Percentiles rank a stretch among this genome's conserved stretches.
phyloP scores from a whole-genome alignment of 2,888 invertebrate genomes.

The Trilocha varians region DNA sequence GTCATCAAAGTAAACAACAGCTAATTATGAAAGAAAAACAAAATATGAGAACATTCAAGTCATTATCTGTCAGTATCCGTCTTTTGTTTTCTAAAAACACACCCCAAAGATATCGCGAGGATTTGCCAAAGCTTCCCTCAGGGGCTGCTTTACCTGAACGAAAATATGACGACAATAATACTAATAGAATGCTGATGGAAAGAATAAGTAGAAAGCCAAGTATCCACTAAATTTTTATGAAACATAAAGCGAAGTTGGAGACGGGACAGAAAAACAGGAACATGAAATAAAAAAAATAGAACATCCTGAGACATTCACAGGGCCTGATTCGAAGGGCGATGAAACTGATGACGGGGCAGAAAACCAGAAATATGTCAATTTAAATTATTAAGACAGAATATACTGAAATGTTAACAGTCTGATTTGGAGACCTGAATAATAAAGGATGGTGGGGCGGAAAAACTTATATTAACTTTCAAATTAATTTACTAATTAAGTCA shows the following conservation, averaged over 20 bases:
- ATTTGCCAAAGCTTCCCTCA: not conserved
- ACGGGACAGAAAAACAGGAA: conserved; percentile 29
- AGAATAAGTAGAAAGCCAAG: conserved; percentile 31
- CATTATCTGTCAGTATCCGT: too few species aligned
- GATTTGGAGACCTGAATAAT: too few species aligned
- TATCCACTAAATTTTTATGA: conserved; percentile 38
- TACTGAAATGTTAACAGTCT: too few species aligned
- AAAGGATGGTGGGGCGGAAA: too few species aligned
- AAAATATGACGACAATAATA: conserved; percentile 26
- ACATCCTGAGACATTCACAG: not conserved
- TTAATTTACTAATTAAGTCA: not conserved
- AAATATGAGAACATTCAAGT: not conserved
- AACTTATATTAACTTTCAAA: not conserved
- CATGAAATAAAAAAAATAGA: conserved; percentile 25
- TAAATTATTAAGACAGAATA: too few species aligned
- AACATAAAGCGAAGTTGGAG: conserved; percentile 30
- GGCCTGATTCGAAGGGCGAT: too few species aligned
- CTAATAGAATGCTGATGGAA: conserved; percentile 29
- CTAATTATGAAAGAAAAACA: too few species aligned
- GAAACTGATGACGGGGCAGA: too few species aligned
- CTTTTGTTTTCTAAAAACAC: too few species aligned
- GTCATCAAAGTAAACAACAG: too few species aligned
- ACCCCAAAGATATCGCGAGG: conserved; percentile 2
- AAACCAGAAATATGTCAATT: too few species aligned
- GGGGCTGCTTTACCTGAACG: conserved; percentile 6